These are phyloP conservation scores for Pampusana beccarii DNA, from an alignment of 2,113 vertebrate genomes.

Conservation along the genomic window DNA sequence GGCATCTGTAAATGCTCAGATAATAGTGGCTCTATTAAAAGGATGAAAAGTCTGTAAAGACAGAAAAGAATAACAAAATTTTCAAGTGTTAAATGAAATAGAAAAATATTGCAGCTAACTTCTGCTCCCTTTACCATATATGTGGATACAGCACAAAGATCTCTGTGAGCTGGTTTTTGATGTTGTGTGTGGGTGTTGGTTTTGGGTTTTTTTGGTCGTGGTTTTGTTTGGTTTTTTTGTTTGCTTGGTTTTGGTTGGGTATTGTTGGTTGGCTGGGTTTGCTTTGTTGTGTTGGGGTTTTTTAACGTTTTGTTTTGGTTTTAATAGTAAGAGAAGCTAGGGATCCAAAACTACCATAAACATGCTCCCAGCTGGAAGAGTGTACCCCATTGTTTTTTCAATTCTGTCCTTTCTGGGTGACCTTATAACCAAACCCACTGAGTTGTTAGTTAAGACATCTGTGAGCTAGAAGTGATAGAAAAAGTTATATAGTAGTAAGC, in stretches of 20 bases:
- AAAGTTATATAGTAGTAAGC: neutral
- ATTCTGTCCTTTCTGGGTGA: neutral
- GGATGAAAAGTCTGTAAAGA: neutral
- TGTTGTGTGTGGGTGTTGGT: neutral
- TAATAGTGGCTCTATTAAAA: neutral
- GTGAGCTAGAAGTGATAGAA: neutral
- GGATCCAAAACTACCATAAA: neutral
- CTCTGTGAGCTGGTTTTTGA: no score
- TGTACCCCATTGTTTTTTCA: neutral
- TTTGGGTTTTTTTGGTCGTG: no score
- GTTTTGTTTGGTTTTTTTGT: neutral
- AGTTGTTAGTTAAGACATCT: neutral
- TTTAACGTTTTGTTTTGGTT: neutral
- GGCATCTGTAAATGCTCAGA: neutral
- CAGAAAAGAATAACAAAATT: neutral
- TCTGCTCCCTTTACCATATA: neutral
- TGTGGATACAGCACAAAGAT: neutral
- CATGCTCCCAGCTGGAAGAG: neutral
- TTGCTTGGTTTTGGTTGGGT: no score
- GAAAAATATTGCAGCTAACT: neutral
- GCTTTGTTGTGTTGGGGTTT: no score
- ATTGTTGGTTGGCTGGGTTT: no score
- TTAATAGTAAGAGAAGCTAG: neutral
- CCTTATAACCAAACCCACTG: neutral
- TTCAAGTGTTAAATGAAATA: neutral